Conservation (phyloP, 2,113 vertebrate genomes). For the Strix uralensis region DNA sequence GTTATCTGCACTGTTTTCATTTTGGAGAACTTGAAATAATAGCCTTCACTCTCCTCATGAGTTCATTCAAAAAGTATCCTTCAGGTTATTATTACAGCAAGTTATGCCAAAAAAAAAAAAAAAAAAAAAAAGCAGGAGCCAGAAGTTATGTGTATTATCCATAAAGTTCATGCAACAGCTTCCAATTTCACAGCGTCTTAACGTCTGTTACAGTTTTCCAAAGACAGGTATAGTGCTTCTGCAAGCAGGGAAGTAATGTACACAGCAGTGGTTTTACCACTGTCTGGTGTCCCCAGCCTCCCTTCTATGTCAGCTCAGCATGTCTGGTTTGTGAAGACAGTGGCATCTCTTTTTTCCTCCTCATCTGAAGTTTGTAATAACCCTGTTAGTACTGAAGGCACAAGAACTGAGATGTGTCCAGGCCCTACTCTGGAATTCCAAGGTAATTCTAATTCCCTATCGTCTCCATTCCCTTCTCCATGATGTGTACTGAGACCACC, state of each 20-base stretch:
- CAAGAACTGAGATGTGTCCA: neutral
- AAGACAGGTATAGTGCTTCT: neutral
- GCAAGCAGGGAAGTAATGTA: neutral
- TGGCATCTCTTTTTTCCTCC: neutral
- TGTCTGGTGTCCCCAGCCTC: neutral
- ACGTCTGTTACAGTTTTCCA: neutral
- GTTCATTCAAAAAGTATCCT: neutral
- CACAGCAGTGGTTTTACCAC: neutral
- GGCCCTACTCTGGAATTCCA: neutral
- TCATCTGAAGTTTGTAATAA: neutral
- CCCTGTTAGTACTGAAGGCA: neutral
- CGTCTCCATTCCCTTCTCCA: rapidly evolving
- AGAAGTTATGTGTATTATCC: neutral
- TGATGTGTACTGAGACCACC: neutral
- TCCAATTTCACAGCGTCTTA: neutral
- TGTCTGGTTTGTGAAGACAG: neutral
- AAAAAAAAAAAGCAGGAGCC: neutral
- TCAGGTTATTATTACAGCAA: neutral
- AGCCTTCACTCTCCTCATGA: neutral
- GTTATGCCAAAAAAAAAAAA: no score
- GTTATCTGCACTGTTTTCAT: neutral
- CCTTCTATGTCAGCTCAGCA: neutral
- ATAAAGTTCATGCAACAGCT: neutral
- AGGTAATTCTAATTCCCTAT: neutral
- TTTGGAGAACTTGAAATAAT: neutral